phyloP scores from a whole-genome alignment of 2,888 invertebrate species.

The Artemia sinica region DNA sequence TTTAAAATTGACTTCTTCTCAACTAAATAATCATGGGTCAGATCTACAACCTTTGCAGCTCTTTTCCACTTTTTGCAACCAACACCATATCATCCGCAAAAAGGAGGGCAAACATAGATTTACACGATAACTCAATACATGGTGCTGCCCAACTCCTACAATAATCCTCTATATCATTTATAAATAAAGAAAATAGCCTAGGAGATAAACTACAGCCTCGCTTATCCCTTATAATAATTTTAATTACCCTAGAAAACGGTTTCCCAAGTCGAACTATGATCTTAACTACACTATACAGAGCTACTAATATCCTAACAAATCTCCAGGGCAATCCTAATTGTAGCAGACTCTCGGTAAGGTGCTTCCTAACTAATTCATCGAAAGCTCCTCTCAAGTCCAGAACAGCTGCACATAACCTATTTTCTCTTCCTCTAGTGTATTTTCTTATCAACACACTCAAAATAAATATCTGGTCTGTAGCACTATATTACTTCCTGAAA shows the following conservation, averaged over 20 bases:
- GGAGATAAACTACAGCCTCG: background rate
- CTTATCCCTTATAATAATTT: background rate
- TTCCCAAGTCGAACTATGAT: background rate
- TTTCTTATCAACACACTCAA: too few relatives aligned
- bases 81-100: background rate
- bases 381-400: too few relatives aligned
- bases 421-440: too few relatives aligned
- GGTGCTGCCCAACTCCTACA: background rate
- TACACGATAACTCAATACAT: background rate
- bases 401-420: too few relatives aligned
- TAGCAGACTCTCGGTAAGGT: background rate
- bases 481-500: too few relatives aligned
- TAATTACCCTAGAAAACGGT: too few relatives aligned
- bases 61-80: conserved; percentile 5
- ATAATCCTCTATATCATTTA: background rate
- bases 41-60: too few relatives aligned
- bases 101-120: background rate
- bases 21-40: too few relatives aligned
- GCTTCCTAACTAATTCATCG: too few relatives aligned
- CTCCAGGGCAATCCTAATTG: background rate
- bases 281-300: background rate
- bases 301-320: background rate
- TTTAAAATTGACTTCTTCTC: too few relatives aligned
- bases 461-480: too few relatives aligned
- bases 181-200: background rate